Base-by-base conservation (phyloP, 53 echinoderm and acorn worm genomes). In the Holothuria leucospilota region DNA sequence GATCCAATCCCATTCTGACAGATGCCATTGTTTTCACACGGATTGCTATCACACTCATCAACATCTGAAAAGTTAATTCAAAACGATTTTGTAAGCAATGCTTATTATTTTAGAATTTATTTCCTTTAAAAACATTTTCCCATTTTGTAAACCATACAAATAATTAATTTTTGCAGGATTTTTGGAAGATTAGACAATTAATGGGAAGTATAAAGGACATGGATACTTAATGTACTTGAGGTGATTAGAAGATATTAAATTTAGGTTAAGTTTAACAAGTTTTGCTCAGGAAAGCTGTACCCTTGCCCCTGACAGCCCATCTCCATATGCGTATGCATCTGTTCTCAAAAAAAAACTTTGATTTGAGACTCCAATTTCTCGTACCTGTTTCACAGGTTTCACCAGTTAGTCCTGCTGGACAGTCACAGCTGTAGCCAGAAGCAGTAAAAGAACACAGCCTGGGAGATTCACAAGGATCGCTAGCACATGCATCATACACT, bases 11-110 rank as follows among this genome's bases (percentile, higher is more conserved):
- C 26, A 58, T 94, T 69, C 25, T 39, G 74, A 72, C 94, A 94
- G 9, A 83, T 27, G 13, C 91, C 94, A 78, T 90, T 90, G 15
- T 72, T 72, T 13, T 80, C 29, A 85, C 95, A 95, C 6, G 95
- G 95, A 62, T 66, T 53, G 10, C 80, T 88, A 6, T 86, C 63
- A 69, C 95, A 95, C 73, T 95, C 95, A 41, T 95, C 90, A 63
- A 95, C 86, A 72, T 92, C 95, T 95, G 77, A 13, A 53, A 38
- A 23, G 12, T 15, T 2, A 27, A 56, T 21, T 24, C 4, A n/a
- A 27, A 27, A 40, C 39, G 64, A 59, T n/a, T n/a, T n/a, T 5
- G 59, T 27, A 13, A 61, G 15, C 13, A 26, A 68, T 68, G 28
- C 4, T 8, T 13, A 8, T 4, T 68, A 8, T 14, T 64, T 28